phyloP scores from a whole-genome alignment of 2,113 vertebrate species.

The Neodon shergylaensis region DNA sequence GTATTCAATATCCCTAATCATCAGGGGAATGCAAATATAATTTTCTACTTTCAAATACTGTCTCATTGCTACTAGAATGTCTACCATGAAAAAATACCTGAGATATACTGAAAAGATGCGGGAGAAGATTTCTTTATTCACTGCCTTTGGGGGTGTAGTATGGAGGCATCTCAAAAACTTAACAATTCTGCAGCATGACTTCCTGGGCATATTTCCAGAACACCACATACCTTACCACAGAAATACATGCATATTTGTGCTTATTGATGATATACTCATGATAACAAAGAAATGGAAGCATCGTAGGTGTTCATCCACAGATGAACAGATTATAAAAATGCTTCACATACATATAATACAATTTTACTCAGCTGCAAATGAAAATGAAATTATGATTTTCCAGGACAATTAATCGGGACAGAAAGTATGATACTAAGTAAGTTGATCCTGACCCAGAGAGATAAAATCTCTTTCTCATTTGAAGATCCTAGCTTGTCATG shows the following conservation, averaged over 20 bases:
- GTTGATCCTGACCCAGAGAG: neutral
- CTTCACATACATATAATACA: neutral
- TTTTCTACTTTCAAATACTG: neutral
- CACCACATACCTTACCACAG: neutral
- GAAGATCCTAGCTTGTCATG: neutral
- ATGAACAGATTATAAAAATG: neutral
- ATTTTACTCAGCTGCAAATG: neutral
- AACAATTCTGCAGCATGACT: neutral
- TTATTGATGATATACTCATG: neutral
- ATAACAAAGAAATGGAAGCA: neutral
- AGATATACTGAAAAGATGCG: neutral
- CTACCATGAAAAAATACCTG: neutral
- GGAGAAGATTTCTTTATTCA: neutral
- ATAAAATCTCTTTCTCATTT: neutral
- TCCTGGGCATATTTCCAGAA: neutral
- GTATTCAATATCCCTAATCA: neutral
- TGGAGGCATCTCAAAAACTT: neutral
- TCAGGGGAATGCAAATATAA: neutral
- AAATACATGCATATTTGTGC: neutral
- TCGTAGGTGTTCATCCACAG: neutral
- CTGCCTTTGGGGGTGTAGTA: neutral
- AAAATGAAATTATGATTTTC: neutral
- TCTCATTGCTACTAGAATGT: neutral
- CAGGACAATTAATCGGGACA: neutral
- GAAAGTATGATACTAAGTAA: neutral